Conservation (phyloP, 2,113 vertebrate genomes). For the Crotophaga sulcirostris region DNA sequence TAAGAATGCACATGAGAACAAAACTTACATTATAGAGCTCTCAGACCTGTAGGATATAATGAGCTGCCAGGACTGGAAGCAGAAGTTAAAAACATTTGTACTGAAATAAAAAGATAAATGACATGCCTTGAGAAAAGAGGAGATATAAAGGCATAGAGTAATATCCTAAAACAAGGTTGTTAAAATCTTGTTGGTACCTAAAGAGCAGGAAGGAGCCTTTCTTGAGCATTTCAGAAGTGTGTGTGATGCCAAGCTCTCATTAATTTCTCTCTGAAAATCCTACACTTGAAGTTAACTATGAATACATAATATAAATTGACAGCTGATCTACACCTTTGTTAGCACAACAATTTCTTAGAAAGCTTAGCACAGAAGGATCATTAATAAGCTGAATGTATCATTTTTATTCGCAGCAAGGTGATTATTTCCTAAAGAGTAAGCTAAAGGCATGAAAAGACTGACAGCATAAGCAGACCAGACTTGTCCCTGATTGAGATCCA, state of each 20-base stretch:
- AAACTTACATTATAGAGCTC: neutral
- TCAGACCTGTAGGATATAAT: neutral
- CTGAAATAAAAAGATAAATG: slow-evolving; percentile 11
- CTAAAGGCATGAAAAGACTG: neutral
- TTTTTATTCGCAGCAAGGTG: neutral
- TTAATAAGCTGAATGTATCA: neutral
- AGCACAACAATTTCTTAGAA: neutral
- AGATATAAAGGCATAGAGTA: neutral
- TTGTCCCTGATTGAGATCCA: neutral
- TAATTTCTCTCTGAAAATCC: slow-evolving; percentile 1
- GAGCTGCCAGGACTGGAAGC: neutral
- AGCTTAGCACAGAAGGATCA: neutral
- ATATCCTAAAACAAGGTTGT: neutral
- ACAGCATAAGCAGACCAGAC: neutral
- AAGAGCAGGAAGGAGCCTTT: neutral
- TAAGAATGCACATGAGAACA: neutral
- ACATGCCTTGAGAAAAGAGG: neutral
- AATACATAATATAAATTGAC: neutral
- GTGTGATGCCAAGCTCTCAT: neutral
- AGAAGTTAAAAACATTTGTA: neutral
- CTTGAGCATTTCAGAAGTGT: neutral
- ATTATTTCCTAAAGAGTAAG: neutral
- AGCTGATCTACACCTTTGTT: neutral
- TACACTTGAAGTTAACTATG: neutral
- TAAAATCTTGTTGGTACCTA: neutral